Conservation (phyloP, 2,113 vertebrate genomes). For the human region DNA sequence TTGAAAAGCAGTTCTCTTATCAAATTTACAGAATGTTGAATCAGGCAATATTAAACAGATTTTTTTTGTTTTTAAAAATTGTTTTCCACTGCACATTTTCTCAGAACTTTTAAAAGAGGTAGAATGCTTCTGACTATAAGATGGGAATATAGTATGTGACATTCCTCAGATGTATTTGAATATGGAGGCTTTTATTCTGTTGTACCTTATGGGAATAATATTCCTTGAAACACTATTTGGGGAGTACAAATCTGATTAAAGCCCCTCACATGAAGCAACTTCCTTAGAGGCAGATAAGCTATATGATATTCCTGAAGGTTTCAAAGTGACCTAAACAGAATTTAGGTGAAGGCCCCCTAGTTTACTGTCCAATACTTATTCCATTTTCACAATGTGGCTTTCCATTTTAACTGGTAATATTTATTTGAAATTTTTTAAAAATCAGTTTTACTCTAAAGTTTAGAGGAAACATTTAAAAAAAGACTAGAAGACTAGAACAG, state of each 20-base stretch:
- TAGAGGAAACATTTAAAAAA: not conserved
- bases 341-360: not conserved
- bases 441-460: not conserved
- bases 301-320: not conserved
- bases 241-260: not conserved
- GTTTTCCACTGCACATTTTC: not conserved
- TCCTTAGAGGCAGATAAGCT: not conserved
- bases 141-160: not conserved
- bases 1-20: not conserved
- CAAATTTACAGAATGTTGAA: not conserved
- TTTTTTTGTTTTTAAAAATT: not conserved
- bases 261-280: not conserved
- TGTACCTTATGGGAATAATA: not conserved
- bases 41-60: not conserved
- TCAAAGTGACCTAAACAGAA: not conserved
- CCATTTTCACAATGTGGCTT: not conserved
- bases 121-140: not conserved
- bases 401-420: not conserved
- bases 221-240: not conserved
- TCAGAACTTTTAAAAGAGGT: not conserved
- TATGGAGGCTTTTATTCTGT: not conserved
- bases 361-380: not conserved
- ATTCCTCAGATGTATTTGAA: not conserved
- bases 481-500: not conserved
- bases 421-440: not conserved